A percentile compares a stretch with the other conserved stretches of the same genome.
phyloP scores from a whole-genome alignment of 2,797 vertebrate species.

The Tympanoctomys barrerae region DNA sequence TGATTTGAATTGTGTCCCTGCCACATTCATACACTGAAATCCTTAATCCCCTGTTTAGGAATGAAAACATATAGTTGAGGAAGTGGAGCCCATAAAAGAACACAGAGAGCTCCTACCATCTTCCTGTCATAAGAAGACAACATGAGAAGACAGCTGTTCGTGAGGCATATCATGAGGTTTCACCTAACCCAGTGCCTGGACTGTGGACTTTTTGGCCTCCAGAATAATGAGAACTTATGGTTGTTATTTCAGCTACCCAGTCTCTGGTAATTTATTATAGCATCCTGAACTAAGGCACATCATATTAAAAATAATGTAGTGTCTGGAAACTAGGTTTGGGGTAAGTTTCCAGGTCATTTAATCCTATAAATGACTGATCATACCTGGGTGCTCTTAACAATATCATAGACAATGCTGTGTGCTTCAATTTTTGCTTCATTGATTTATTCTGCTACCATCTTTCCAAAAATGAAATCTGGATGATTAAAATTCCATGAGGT shows the following conservation, averaged over 20 bases:
- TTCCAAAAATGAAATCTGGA: not conserved
- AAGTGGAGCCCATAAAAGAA: not conserved
- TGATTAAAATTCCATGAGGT: not conserved
- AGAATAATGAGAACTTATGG: not conserved
- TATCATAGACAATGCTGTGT: not conserved
- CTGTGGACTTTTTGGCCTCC: no score
- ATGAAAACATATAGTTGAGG: no score
- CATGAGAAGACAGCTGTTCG: fast-evolving
- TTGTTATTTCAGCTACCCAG: not conserved
- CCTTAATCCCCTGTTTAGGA: not conserved
- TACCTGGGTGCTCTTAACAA: not conserved
- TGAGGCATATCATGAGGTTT: not conserved
- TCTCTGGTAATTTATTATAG: not conserved
- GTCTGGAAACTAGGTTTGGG: not conserved
- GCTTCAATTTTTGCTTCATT: not conserved
- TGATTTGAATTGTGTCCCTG: not conserved
- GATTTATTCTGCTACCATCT: not conserved
- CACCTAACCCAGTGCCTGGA: no score
- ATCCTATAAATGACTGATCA: not conserved
- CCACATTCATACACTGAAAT: not conserved
- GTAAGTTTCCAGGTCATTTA: not conserved
- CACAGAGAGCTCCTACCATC: no score
- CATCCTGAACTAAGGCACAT: not conserved
- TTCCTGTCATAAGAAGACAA: not conserved
- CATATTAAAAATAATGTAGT: not conserved